Conservation (phyloP, 2,888 invertebrate species). For the Eupithecia pulchellata region DNA sequence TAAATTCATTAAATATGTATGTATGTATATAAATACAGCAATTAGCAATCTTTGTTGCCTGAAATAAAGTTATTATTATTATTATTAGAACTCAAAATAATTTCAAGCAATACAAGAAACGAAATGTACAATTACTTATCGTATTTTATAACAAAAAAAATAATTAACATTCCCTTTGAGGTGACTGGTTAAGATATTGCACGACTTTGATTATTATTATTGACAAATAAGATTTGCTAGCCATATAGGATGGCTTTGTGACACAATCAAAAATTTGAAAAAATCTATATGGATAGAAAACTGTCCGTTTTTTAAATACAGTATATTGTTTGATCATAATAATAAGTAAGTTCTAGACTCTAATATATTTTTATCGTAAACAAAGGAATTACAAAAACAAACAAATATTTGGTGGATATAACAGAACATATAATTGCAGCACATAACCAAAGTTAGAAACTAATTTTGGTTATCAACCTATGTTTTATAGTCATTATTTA, state of each 20-base stretch:
- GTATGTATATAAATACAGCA: neutral
- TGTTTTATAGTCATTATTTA: neutral
- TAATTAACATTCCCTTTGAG: neutral
- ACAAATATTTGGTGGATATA: too few species aligned
- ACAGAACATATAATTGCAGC: neutral
- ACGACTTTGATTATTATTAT: neutral
- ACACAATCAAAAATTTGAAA: neutral
- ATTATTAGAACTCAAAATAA: conserved; percentile 7
- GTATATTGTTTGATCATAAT: neutral
- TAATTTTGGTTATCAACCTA: neutral
- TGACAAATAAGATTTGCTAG: neutral
- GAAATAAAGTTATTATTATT: too few species aligned
- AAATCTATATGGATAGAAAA: neutral
- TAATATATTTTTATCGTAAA: neutral
- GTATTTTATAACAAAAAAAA: conserved; percentile 4
- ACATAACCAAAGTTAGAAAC: neutral
- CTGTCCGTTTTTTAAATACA: neutral
- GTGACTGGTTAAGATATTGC: neutral
- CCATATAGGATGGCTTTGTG: neutral
- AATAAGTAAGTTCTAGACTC: neutral
- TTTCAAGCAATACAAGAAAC: neutral
- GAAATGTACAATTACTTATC: neutral
- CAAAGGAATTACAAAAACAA: neutral
- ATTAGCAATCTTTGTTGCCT: too few species aligned
- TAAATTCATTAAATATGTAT: conserved; percentile 1